These are phyloP conservation scores for Cyprinodon brontotheroides DNA, from an alignment of 2,113 vertebrate species.

Conservation along the genomic window DNA sequence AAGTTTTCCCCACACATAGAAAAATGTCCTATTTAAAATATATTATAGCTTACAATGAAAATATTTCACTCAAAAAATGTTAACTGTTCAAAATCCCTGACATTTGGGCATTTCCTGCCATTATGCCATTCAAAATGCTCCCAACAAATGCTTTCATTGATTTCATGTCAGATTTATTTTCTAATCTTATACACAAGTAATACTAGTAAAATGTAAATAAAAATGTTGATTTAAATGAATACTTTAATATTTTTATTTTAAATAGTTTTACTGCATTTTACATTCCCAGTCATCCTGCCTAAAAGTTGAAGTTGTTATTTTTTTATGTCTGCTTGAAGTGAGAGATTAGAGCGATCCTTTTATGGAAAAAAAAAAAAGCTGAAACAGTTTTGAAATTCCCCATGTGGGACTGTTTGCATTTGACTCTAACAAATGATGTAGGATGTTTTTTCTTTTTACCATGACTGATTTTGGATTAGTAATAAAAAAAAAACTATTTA, in stretches of 20 bases:
- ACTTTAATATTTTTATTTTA: constrained; percentile 8
- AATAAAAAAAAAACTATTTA: background rate
- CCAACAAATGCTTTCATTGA: constrained; percentile 40
- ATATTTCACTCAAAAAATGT: no score
- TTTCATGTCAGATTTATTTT: constrained; percentile 58
- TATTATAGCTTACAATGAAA: no score
- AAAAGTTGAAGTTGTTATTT: background rate
- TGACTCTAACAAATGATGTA: background rate
- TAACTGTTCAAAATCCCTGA: background rate
- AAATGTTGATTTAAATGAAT: background rate
- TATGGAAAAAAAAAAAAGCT: background rate
- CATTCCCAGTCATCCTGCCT: background rate
- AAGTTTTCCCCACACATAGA: background rate
- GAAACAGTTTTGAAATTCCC: background rate
- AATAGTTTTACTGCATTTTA: background rate
- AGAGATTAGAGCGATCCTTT: background rate
- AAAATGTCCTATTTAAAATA: background rate
- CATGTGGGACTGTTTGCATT: background rate
- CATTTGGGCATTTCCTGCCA: background rate
- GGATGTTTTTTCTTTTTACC: background rate
- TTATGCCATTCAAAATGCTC: constrained; percentile 34
- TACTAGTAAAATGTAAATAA: constrained; percentile 19
- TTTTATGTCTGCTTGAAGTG: background rate
- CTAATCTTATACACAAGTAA: constrained; percentile 22
- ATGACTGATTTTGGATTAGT: background rate